Evolutionary conservation across 2,888 invertebrate species (phyloP).

Genomic region (Orthosia incerta): DNA sequence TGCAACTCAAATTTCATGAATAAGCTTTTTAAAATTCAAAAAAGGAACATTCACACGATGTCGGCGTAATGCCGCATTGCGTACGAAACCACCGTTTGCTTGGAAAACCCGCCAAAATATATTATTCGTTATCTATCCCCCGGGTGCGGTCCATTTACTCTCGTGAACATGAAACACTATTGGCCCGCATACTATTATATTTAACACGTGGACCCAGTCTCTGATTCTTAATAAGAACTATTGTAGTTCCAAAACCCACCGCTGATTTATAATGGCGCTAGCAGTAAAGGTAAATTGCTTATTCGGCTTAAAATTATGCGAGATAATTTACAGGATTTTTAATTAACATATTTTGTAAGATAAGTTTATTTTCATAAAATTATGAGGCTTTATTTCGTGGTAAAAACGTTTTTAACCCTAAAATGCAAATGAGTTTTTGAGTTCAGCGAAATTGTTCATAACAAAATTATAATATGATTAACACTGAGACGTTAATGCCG

Average conservation of each 20-base stretch:
- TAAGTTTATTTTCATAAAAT: slow-evolving; percentile 31
- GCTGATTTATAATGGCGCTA: slow-evolving; percentile 47
- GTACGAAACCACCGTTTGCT: slow-evolving; percentile 70
- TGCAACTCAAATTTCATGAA: slow-evolving; percentile 57
- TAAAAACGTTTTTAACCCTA: slow-evolving; percentile 4
- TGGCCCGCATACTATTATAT: slow-evolving; percentile 76
- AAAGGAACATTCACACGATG: slow-evolving; percentile 64
- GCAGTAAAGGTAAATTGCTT: slow-evolving; percentile 25
- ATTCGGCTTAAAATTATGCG: slow-evolving; percentile 9
- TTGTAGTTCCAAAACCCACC: slow-evolving; percentile 35
- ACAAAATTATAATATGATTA: slow-evolving; percentile 39
- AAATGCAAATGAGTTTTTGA: slow-evolving; percentile 34
- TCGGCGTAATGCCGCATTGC: slow-evolving; percentile 66
- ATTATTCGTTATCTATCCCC: slow-evolving; percentile 86
- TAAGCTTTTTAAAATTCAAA: slow-evolving; percentile 68
- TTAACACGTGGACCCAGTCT: slow-evolving; percentile 59
- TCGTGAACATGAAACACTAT: slow-evolving; percentile 74
- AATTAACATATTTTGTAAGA: slow-evolving; percentile 29
- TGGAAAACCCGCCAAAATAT: slow-evolving; percentile 84
- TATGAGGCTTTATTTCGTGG: slow-evolving; percentile 10
- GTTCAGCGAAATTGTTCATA: slow-evolving; percentile 10
- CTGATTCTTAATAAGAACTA: slow-evolving; percentile 54
- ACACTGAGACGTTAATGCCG: slow-evolving; percentile 27
- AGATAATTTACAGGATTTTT: slow-evolving; percentile 15
- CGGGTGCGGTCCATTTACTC: slow-evolving; percentile 76